Conservation (phyloP, 2,113 vertebrate species). For the Chaetodon trifascialis region DNA sequence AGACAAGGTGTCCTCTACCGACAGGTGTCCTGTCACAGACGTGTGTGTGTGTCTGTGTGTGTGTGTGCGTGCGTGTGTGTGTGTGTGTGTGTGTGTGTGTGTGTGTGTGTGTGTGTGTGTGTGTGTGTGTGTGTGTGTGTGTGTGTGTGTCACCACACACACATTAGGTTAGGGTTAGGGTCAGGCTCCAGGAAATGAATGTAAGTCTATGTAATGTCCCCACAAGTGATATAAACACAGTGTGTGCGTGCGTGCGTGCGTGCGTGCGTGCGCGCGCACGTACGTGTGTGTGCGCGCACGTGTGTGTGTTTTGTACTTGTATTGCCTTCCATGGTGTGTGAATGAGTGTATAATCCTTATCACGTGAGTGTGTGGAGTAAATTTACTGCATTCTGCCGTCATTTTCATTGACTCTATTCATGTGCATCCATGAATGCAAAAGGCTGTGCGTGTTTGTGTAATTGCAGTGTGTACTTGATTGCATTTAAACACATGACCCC, state of each 20-base stretch:
- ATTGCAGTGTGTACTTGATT: constrained; percentile 4
- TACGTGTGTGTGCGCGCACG: background rate
- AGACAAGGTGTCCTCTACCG: constrained; percentile 55
- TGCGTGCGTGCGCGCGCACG: too few relatives aligned
- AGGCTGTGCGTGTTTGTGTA: constrained; percentile 21
- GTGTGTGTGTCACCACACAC: too few relatives aligned
- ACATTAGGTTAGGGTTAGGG: too few relatives aligned
- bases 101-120: background rate
- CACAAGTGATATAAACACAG: too few relatives aligned
- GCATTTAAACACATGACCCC: constrained; percentile 23
- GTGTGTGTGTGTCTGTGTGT: constrained; percentile 6
- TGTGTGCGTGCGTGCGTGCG: constrained; percentile 9
- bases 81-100: background rate
- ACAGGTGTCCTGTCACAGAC: constrained; percentile 2
- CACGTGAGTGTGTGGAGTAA: background rate
- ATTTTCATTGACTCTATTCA: background rate
- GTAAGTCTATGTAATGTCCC: too few relatives aligned
- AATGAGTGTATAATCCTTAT: background rate
- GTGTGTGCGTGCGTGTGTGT: constrained; percentile 4
- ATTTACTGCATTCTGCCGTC: background rate
- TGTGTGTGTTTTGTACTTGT: background rate
- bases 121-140: background rate
- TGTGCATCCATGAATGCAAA: constrained; percentile 14
- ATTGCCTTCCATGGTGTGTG: background rate
- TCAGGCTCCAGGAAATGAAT: too few relatives aligned